Evolutionary conservation across 2,113 vertebrate species (phyloP).

Genomic region (Lampris megalopsis): DNA sequence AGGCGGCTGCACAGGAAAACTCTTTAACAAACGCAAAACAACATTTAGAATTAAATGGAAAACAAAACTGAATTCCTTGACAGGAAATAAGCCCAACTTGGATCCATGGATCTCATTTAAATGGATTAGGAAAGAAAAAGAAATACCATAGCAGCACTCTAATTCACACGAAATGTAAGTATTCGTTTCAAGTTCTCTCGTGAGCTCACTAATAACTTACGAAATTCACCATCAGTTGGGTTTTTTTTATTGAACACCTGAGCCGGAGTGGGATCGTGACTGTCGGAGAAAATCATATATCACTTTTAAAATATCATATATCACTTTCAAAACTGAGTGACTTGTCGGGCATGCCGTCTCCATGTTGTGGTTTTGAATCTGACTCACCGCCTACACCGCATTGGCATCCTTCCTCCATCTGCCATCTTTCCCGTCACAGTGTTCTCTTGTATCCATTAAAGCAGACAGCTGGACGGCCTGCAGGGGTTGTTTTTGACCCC

Average conservation of each 20-base stretch:
- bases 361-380: too few relatives aligned
- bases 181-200: background rate
- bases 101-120: too few relatives aligned
- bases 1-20: background rate
- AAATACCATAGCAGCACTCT: background rate
- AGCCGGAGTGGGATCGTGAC: background rate
- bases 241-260: background rate
- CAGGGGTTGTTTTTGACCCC: too few relatives aligned
- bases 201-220: background rate
- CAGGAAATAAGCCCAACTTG: background rate
- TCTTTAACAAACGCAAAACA: background rate
- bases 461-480: too few relatives aligned
- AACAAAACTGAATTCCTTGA: background rate
- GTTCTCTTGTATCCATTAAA: too few relatives aligned
- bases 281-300: background rate
- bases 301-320: background rate
- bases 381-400: too few relatives aligned
- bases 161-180: background rate
- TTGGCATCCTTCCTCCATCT: too few relatives aligned
- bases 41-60: background rate
- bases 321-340: too few relatives aligned
- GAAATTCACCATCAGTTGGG: background rate
- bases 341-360: too few relatives aligned
- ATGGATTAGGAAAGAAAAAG: too few relatives aligned
- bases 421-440: too few relatives aligned